Conservation (phyloP, 2,888 invertebrate species). For the Yponomeuta plumbellus region DNA sequence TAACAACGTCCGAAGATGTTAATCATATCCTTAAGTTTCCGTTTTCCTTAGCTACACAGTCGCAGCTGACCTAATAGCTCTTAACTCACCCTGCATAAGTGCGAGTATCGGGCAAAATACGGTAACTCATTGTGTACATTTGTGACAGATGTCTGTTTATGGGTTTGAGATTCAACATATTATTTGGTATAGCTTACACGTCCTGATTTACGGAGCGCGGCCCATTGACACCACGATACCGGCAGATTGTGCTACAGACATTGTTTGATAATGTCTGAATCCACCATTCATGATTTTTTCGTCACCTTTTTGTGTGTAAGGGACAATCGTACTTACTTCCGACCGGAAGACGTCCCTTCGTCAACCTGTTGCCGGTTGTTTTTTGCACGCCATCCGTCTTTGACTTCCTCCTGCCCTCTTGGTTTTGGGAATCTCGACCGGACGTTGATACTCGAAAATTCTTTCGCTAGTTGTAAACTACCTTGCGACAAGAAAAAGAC, state of each 20-base stretch:
- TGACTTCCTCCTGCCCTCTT: neutral
- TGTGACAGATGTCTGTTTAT: neutral
- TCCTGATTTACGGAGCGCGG: neutral
- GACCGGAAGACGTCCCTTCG: constrained; percentile 68
- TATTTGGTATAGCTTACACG: neutral
- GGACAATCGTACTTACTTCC: constrained; percentile 70
- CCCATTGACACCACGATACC: neutral
- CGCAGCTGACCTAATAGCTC: too few species aligned
- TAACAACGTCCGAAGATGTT: constrained; percentile 22
- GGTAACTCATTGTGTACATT: neutral
- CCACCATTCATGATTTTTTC: constrained; percentile 41
- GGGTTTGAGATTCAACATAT: neutral
- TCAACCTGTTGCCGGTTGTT: constrained; percentile 67
- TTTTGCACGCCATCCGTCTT: neutral
- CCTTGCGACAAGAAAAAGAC: too few species aligned
- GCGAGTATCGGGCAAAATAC: too few species aligned
- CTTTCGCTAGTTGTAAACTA: too few species aligned
- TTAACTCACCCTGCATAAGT: too few species aligned
- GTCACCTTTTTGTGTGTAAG: constrained; percentile 30
- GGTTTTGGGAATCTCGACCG: neutral
- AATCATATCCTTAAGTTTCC: neutral
- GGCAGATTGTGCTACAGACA: neutral
- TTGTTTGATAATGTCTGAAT: neutral
- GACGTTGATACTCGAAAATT: neutral
- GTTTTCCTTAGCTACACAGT: neutral